Conservation (phyloP, 2,888 invertebrate genomes). For the Pollenia labialis region DNA sequence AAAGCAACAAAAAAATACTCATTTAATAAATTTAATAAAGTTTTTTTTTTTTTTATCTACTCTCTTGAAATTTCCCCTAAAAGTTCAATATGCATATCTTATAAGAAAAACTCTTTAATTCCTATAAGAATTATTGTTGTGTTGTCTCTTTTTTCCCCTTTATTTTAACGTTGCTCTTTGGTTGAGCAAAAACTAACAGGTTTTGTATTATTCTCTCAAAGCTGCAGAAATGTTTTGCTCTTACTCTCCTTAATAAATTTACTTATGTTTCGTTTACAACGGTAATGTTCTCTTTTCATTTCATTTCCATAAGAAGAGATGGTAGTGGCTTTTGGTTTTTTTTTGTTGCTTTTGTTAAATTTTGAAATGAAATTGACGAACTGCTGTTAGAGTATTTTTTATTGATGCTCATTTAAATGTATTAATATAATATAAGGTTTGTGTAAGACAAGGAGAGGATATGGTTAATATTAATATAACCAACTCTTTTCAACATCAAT, state of each 20-base stretch:
- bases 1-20: not conserved
- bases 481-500: constrained; percentile 59
- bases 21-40: not conserved
- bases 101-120: not conserved
- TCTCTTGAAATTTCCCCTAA: constrained; percentile 33
- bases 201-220: not conserved
- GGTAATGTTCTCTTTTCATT: constrained; percentile 23
- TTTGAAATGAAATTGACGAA: constrained; percentile 71
- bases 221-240: not conserved
- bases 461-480: not conserved
- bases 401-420: constrained; percentile 67
- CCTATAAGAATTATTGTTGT: not conserved
- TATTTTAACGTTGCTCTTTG: not conserved
- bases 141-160: constrained; percentile 19
- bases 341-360: constrained; percentile 20
- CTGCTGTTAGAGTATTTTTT: constrained; percentile 56
- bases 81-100: constrained; percentile 12
- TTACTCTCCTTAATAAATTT: not conserved
- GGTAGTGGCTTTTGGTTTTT: not conserved
- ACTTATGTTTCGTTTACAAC: not conserved
- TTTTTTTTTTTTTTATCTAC: too few relatives aligned
- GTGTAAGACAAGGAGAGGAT: constrained; percentile 40
- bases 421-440: constrained; percentile 9
- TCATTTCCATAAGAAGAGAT: not conserved
- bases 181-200: not conserved